Conservation (phyloP, 2,113 vertebrate genomes). For the Telmatochromis sp. region DNA sequence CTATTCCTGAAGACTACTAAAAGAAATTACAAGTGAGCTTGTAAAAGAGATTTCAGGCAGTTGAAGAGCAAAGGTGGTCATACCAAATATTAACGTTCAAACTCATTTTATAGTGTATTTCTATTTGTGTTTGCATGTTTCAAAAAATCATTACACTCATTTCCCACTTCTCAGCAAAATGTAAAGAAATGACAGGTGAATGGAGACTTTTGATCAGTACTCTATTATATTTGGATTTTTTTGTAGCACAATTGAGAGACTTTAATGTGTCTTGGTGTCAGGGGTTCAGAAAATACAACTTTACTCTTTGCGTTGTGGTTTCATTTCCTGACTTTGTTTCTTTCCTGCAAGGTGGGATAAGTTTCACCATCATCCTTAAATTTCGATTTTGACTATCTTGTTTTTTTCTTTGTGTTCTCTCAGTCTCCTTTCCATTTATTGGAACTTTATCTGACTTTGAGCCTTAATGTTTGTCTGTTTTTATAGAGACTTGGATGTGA, state of each 20-base stretch:
- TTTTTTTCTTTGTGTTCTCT: neutral
- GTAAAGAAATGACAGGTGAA: neutral
- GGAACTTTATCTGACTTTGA: neutral
- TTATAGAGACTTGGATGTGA: neutral
- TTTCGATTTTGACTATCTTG: fast-evolving
- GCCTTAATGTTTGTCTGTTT: neutral
- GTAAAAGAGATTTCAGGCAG: neutral
- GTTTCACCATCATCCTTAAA: neutral
- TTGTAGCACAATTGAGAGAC: neutral
- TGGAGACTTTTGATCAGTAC: neutral
- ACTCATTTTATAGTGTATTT: neutral
- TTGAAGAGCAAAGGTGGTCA: neutral
- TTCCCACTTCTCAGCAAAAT: neutral
- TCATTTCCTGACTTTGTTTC: neutral
- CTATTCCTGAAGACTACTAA: neutral
- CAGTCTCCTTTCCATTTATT: neutral
- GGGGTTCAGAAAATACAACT: neutral
- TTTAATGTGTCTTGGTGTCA: neutral
- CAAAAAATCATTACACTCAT: neutral
- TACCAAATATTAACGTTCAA: neutral
- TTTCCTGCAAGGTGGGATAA: neutral
- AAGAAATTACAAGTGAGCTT: neutral
- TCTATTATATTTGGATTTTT: neutral
- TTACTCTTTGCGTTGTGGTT: neutral
- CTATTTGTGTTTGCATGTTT: neutral